Evolutionary conservation across 2,113 vertebrate species (phyloP).

Genomic region (Gymnorhina tibicen): DNA sequence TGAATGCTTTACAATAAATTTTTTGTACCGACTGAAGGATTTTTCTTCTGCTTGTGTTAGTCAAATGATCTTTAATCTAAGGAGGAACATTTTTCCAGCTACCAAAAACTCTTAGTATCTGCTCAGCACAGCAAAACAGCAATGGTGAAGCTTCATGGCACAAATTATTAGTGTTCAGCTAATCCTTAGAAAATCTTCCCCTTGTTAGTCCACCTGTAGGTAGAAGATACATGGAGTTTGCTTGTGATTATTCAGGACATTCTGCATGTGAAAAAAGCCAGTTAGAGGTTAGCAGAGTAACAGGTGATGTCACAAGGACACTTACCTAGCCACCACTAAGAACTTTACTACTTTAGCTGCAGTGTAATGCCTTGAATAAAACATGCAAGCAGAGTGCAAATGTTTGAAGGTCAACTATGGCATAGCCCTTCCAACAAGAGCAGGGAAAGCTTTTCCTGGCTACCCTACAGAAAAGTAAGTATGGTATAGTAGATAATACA

Average conservation of each 20-base stretch:
- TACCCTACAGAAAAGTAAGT: neutral
- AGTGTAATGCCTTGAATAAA: neutral
- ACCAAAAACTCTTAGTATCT: neutral
- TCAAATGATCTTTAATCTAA: neutral
- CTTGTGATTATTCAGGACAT: neutral
- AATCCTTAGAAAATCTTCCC: neutral
- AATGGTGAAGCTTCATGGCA: neutral
- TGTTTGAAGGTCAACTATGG: neutral
- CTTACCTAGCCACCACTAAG: neutral
- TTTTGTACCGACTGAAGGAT: conserved; percentile 6
- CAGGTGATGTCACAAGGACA: neutral
- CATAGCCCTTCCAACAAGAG: neutral
- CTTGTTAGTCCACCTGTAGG: neutral
- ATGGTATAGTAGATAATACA: neutral
- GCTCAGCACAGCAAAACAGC: neutral
- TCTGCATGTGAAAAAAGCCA: neutral
- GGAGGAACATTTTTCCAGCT: neutral
- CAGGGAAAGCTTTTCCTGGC: neutral
- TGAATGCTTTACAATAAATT: conserved; percentile 40
- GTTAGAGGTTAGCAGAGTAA: neutral
- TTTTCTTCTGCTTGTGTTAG: conserved; percentile 1
- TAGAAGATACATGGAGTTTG: neutral
- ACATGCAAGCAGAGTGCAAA: neutral
- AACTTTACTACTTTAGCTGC: neutral
- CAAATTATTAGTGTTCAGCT: neutral